Conservation (phyloP, 2,797 vertebrate genomes). For the Enteromius viviparus region DNA sequence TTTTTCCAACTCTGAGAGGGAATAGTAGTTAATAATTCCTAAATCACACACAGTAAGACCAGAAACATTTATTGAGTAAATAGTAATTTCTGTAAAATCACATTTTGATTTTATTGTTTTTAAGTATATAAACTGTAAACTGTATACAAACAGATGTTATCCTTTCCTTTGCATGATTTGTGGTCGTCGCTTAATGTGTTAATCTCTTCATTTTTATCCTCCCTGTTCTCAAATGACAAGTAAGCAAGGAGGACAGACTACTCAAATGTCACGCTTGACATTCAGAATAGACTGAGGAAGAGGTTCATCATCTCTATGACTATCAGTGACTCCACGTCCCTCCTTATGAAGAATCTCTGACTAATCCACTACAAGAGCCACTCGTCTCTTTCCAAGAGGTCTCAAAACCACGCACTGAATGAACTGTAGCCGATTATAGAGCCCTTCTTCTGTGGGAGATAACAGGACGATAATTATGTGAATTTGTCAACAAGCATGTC, state of each 20-base stretch:
- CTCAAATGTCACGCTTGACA: slow-evolving; percentile 37
- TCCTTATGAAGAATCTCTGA: slow-evolving; percentile 54
- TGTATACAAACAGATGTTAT: not conserved
- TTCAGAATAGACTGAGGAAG: slow-evolving; percentile 44
- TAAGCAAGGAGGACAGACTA: not conserved
- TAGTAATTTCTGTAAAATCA: not conserved
- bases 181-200: not conserved
- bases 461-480: slow-evolving; percentile 50
- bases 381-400: slow-evolving; percentile 32
- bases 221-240: not conserved
- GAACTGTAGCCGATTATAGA: slow-evolving; percentile 53
- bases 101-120: not conserved
- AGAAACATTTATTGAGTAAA: not conserved
- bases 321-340: slow-evolving; percentile 39
- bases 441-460: slow-evolving; percentile 55
- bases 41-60: slow-evolving; percentile 2
- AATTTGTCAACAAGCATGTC: slow-evolving; percentile 54
- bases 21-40: not conserved
- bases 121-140: not conserved
- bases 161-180: not conserved
- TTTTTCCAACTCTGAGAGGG: not conserved
- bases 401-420: not conserved
- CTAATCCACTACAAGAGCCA: slow-evolving; percentile 58
- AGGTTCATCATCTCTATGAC: slow-evolving; percentile 49
- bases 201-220: slow-evolving; percentile 32